Evolutionary conservation across 2,797 vertebrate species (phyloP).

Genomic region (Ciconia nigra): DNA sequence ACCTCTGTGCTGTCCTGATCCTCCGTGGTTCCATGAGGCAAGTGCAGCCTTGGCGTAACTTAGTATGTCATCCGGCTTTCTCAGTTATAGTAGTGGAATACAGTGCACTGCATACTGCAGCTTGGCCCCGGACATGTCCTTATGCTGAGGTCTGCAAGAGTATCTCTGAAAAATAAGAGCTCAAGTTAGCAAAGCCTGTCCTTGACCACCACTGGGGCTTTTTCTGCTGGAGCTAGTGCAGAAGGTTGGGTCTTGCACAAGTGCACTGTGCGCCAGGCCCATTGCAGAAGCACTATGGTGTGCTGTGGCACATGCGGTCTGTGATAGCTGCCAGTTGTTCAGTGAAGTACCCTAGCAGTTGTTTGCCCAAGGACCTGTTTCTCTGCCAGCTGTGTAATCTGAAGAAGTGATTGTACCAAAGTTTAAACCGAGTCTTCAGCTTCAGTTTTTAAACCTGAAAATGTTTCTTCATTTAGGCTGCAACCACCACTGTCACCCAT

Average conservation of each 20-base stretch:
- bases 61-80: not conserved
- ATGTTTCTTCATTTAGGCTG: not conserved
- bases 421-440: not conserved
- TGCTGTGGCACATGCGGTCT: not conserved
- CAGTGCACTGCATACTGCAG: not conserved
- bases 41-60: not conserved
- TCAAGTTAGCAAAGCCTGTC: not conserved
- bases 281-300: not conserved
- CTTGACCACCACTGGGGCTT: not conserved
- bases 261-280: not conserved
- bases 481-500: not conserved
- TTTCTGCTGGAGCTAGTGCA: not conserved
- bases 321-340: not conserved
- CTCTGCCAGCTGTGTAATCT: not conserved
- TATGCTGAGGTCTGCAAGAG: not conserved
- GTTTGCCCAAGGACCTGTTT: not conserved
- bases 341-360: not conserved
- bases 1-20: not conserved
- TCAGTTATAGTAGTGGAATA: not conserved
- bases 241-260: not conserved
- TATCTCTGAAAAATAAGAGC: not conserved
- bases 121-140: not conserved
- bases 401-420: not conserved
- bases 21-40: not conserved
- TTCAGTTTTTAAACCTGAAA: not conserved